phyloP scores from a whole-genome alignment of 2,888 invertebrate species.

The Microctonus brassicae region DNA sequence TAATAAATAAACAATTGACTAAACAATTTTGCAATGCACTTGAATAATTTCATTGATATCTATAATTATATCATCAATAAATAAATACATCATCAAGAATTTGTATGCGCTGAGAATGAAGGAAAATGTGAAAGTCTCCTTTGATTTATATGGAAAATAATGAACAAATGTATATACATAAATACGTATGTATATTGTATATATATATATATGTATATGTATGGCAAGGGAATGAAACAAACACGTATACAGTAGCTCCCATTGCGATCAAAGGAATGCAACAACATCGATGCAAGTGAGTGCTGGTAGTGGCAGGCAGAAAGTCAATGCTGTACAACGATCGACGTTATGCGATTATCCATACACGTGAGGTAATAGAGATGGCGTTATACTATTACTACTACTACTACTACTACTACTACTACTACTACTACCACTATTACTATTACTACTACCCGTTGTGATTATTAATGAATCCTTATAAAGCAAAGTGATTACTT shows the following conservation, averaged over 20 bases:
- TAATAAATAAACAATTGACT: neutral
- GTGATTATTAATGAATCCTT: constrained; percentile 33
- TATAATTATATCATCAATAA: constrained; percentile 38
- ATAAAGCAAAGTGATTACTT: constrained; percentile 33
- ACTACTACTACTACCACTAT: constrained; percentile 4
- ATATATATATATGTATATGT: neutral
- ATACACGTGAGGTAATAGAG: constrained; percentile 31
- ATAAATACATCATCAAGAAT: constrained; percentile 56
- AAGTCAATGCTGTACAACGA: constrained; percentile 30
- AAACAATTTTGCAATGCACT: neutral
- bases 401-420: neutral
- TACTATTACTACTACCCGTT: neutral
- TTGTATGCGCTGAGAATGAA: constrained; percentile 44
- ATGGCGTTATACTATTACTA: constrained; percentile 13
- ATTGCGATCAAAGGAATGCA: neutral
- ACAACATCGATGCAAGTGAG: constrained; percentile 12
- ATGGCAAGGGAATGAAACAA: neutral
- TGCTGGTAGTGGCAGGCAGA: neutral
- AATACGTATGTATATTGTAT: neutral
- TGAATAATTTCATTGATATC: neutral
- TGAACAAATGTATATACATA: too few species aligned
- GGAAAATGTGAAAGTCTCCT: constrained; percentile 55
- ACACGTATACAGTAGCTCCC: constrained; percentile 23
- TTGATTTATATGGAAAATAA: neutral
- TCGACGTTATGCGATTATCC: constrained; percentile 34